Evolutionary conservation across 2,797 vertebrate genomes (phyloP).

Genomic region (Pseudochromis fuscus): DNA sequence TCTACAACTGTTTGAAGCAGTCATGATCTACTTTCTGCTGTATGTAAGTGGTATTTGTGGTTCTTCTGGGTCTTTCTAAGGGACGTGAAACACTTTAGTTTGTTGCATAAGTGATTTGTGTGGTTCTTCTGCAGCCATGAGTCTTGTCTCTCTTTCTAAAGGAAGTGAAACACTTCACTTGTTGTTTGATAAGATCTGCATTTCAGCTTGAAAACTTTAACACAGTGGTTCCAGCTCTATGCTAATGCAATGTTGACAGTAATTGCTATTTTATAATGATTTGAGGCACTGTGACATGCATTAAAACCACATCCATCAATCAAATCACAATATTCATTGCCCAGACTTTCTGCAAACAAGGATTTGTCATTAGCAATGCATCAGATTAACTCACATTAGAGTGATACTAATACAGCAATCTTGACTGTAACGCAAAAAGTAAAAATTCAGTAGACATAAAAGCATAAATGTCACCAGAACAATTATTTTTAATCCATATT

Average conservation of each 20-base stretch:
- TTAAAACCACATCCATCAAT: conserved; percentile 48
- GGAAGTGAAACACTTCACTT: not conserved
- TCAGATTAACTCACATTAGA: conserved; percentile 14
- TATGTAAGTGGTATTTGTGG: not conserved
- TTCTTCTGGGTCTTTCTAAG: not conserved
- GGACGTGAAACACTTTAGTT: not conserved
- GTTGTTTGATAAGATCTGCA: conserved; percentile 3
- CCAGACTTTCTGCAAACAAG: conserved; percentile 7
- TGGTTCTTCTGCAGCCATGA: not conserved
- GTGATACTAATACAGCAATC: conserved; percentile 1
- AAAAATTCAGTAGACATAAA: not conserved
- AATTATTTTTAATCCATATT: conserved; percentile 2
- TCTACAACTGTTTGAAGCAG: not conserved
- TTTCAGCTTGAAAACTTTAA: conserved; percentile 15
- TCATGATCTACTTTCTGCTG: not conserved
- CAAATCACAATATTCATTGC: conserved; percentile 31
- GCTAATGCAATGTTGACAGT: not conserved
- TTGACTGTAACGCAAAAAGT: not conserved
- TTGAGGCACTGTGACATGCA: conserved; percentile 24
- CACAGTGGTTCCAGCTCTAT: conserved; percentile 9
- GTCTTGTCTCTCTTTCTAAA: conserved; percentile 6
- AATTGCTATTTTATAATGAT: conserved; percentile 27
- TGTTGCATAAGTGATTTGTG: conserved; percentile 5
- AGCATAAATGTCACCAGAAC: not conserved
- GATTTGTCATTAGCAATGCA: conserved; percentile 25